Evolutionary conservation across 92 coral and sea anemone genomes (phyloP).

Genomic region (Zoanthus solanderi): DNA sequence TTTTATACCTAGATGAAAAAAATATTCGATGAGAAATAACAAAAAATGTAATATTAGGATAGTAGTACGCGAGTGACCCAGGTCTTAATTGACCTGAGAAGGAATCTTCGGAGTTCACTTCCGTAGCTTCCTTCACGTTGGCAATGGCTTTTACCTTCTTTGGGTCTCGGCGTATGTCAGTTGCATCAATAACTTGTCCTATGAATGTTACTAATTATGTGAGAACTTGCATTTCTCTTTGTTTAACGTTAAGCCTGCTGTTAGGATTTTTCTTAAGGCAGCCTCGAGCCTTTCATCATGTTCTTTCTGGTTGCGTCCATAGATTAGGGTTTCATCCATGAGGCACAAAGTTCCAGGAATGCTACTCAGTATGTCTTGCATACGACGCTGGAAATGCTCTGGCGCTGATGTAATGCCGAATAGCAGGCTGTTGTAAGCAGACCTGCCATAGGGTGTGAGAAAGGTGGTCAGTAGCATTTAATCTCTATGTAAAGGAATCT

Average conservation of each 20-base stretch:
- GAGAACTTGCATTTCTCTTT: not conserved
- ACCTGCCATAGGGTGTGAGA: too few species aligned
- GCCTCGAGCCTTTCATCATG: slow-evolving; percentile 1
- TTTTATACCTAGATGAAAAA: too few species aligned
- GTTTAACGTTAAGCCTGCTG: not conserved
- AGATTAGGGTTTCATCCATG: slow-evolving; percentile 24
- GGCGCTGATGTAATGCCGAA: not conserved
- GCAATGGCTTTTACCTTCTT: not conserved
- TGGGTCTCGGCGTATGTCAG: not conserved
- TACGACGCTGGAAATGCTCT: slow-evolving; percentile 1
- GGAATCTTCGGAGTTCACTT: not conserved
- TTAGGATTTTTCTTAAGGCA: not conserved
- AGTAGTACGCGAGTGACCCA: too few species aligned
- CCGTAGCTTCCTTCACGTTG: not conserved
- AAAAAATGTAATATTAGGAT: too few species aligned
- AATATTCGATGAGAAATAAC: too few species aligned
- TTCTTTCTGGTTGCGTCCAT: slow-evolving; percentile 13
- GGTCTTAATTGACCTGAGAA: not conserved
- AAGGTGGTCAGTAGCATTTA: too few species aligned
- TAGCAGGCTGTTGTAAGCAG: too few species aligned
- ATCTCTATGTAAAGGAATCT: too few species aligned
- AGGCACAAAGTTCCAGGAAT: slow-evolving; percentile 2
- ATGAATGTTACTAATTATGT: not conserved
- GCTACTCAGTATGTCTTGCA: not conserved
- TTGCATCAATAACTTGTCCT: not conserved